Evolutionary conservation across 2,113 vertebrate genomes (phyloP).

Genomic region (Tinamus guttatus): DNA sequence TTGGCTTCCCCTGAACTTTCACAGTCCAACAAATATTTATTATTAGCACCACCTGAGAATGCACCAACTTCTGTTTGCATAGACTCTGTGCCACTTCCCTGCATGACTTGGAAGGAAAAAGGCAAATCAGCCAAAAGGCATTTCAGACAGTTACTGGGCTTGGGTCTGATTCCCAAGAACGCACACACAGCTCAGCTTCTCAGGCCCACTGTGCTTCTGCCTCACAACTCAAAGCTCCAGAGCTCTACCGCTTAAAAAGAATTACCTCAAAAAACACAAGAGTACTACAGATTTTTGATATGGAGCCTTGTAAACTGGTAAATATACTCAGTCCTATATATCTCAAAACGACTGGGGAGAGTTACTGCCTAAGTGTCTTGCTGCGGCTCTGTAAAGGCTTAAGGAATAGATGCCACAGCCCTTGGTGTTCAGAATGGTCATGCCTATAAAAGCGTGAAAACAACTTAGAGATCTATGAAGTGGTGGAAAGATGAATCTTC

Average conservation of each 20-base stretch:
- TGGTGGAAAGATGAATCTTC: neutral
- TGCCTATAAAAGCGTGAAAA: neutral
- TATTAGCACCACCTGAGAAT: neutral
- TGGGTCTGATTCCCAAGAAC: neutral
- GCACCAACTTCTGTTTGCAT: neutral
- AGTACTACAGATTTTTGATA: neutral
- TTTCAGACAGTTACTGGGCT: neutral
- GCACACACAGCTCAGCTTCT: neutral
- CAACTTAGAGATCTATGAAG: neutral
- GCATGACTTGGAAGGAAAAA: neutral
- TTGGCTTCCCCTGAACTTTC: neutral
- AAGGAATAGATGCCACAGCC: neutral
- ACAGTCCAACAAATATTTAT: neutral
- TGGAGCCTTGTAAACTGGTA: neutral
- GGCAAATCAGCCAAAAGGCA: neutral
- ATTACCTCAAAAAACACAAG: fast-evolving
- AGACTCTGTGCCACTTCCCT: neutral
- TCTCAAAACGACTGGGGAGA: neutral
- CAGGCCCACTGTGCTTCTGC: neutral
- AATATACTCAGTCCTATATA: neutral
- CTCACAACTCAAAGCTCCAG: neutral
- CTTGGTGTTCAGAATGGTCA: fast-evolving
- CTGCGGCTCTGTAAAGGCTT: neutral
- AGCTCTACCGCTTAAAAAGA: neutral
- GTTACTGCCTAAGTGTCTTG: neutral